Conservation (phyloP, 2,113 vertebrate genomes). For the Hiodon alosoides region DNA sequence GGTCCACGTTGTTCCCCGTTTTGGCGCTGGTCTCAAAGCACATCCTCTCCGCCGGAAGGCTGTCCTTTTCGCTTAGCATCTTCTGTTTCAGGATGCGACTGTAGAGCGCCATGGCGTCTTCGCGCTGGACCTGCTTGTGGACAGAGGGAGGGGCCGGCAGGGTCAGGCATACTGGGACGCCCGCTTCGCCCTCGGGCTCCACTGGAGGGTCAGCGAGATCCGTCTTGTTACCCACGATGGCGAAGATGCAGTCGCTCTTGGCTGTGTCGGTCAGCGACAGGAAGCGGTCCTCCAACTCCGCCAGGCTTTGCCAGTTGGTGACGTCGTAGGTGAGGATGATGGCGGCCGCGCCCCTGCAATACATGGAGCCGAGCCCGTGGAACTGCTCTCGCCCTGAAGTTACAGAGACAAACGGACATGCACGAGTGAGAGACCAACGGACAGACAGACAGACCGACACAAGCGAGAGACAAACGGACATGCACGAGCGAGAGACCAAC, state of each 20-base stretch:
- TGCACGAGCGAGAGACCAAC: too few species aligned
- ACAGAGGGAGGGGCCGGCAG: conserved; percentile 42
- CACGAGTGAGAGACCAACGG: background rate
- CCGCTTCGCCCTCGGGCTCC: conserved; percentile 27
- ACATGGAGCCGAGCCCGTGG: conserved; percentile 93
- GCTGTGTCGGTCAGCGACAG: conserved; percentile 85
- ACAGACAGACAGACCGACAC: too few species aligned
- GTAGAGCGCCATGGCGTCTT: conserved; percentile 79
- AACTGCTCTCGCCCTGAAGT: conserved; percentile 87
- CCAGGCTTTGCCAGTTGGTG: conserved; percentile 79
- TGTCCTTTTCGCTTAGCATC: conserved; percentile 75
- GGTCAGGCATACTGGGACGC: conserved; percentile 35
- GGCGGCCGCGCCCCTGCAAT: conserved; percentile 84
- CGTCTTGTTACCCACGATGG: conserved; percentile 87
- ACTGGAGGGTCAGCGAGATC: conserved; percentile 68
- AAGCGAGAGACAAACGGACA: too few species aligned
- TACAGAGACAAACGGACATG: conserved; percentile 13
- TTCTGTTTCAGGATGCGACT: conserved; percentile 80
- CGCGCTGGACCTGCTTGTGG: conserved; percentile 68
- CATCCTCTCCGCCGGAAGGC: conserved; percentile 79
- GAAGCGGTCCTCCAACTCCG: conserved; percentile 89
- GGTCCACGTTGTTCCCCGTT: conserved; percentile 83
- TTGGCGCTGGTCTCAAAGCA: conserved; percentile 98
- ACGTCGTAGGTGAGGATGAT: conserved; percentile 89
- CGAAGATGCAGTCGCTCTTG: conserved; percentile 82